Conservation (phyloP, 1,140 invertebrate species). For the Zaprionus davidi region DNA sequence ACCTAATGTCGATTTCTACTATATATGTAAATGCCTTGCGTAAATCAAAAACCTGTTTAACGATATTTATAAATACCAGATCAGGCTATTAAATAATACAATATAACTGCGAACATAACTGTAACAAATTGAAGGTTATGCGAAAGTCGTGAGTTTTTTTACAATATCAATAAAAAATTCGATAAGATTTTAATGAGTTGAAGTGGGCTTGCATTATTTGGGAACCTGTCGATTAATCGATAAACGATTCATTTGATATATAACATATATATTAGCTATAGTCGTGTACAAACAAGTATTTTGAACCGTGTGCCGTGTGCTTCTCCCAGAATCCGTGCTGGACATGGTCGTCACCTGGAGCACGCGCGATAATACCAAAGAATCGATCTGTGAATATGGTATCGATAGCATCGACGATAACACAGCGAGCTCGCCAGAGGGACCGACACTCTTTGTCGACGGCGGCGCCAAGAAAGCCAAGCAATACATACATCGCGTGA, state of each 20-base stretch:
- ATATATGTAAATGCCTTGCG: neutral
- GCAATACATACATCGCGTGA: slow-evolving; percentile 93
- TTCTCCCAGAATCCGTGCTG: slow-evolving; percentile 86
- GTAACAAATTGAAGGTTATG: neutral
- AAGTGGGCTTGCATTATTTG: neutral
- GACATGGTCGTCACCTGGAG: slow-evolving; percentile 96
- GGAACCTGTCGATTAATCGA: neutral
- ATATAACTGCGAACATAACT: neutral
- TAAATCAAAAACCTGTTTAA: neutral
- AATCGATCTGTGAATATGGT: slow-evolving; percentile 93
- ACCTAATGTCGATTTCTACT: neutral
- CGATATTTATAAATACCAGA: neutral
- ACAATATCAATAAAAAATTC: neutral
- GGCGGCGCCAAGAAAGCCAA: slow-evolving; percentile 88
- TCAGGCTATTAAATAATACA: slow-evolving; percentile 1
- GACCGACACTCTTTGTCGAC: slow-evolving; percentile 88
- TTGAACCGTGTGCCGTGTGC: slow-evolving; percentile 45
- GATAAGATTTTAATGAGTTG: neutral
- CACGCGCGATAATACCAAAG: slow-evolving; percentile 89
- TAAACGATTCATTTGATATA: neutral
- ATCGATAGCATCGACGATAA: slow-evolving; percentile 84
- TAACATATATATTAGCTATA: slow-evolving; percentile 5
- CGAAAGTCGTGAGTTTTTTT: neutral
- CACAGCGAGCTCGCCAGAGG: slow-evolving; percentile 85
- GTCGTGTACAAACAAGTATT: slow-evolving; percentile 32